Evolutionary conservation across 2,888 invertebrate species (phyloP).

Genomic region (Volucella bombylans): DNA sequence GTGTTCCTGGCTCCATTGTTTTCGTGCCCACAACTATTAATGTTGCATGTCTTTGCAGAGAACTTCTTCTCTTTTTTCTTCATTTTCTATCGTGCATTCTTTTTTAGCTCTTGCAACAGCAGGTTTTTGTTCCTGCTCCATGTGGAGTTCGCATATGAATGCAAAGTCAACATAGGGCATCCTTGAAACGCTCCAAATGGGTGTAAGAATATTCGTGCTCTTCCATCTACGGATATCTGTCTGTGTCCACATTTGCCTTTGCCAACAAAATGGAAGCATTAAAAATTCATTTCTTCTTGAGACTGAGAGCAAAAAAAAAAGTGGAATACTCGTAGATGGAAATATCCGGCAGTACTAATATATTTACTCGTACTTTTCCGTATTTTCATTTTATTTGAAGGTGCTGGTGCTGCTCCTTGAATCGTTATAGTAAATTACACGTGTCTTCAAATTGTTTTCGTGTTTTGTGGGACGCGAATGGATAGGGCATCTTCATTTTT

Average conservation of each 20-base stretch:
- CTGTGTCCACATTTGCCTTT: slow-evolving; percentile 69
- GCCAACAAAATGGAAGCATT: slow-evolving; percentile 64
- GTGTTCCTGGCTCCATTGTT: slow-evolving; percentile 59
- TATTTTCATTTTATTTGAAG: slow-evolving; percentile 45
- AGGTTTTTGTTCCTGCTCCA: slow-evolving; percentile 33
- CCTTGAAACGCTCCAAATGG: slow-evolving; percentile 40
- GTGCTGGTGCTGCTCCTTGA: slow-evolving; percentile 34
- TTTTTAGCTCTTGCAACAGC: background rate
- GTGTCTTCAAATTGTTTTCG: slow-evolving; percentile 59
- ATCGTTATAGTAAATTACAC: slow-evolving; percentile 64
- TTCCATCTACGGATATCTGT: slow-evolving; percentile 50
- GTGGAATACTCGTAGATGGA: slow-evolving; percentile 52
- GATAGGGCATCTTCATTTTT: slow-evolving; percentile 30
- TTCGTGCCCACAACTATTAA: slow-evolving; percentile 70
- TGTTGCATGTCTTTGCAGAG: slow-evolving; percentile 65
- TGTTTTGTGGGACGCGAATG: slow-evolving; percentile 24
- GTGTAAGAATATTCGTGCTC: slow-evolving; percentile 47
- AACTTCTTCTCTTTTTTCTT: slow-evolving; percentile 36
- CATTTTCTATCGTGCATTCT: background rate
- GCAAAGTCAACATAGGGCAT: slow-evolving; percentile 67
- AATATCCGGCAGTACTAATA: slow-evolving; percentile 43
- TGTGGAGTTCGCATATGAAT: slow-evolving; percentile 55
- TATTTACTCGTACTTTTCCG: slow-evolving; percentile 35
- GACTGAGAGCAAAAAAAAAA: slow-evolving; percentile 17
- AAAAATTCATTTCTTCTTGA: slow-evolving; percentile 70